Base-by-base conservation (phyloP, 2,888 invertebrate genomes). In the Rhaphigaster nebulosa region DNA sequence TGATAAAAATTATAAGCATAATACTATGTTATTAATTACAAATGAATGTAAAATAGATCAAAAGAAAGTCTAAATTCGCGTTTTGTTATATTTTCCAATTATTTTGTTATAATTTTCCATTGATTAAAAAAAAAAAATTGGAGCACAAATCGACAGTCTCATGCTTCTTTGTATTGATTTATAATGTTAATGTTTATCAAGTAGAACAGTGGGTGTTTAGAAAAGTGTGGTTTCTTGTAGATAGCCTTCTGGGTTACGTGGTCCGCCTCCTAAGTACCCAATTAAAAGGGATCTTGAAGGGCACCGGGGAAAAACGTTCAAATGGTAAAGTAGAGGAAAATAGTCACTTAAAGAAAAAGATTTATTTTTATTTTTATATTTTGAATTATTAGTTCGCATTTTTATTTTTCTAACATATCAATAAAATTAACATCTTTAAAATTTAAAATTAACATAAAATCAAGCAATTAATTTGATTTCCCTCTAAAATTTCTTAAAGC, bases 201-300 rank as follows among this genome's bases (percentile, higher is more conserved):
- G 34, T 70, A 65, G 34, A 70, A 20, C 20, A 70, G 70, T 65
- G 70, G 70, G 70, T 70, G 70, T 70, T 70, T 70, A 34, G 70
- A 70, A 70, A 70, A 70, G 70, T 70, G 70, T 70, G 70, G 70
- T 70, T 70, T 34, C 70, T 70, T 70, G 70, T 70, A 70, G 70
- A 34, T 34, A 34, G 34, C 34, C 70, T 20, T 34, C 34, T 18
- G 6, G 34, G 70, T 20, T 70, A 70, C 70, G 70, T 70, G 70
- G 29, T 1, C 70, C 18, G 70, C 70, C 34, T 70, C 34, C 20
- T 5, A 34, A 70, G 34, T 70, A 1, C 70, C 70, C 70, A 70
- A 65, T 65, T 65, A 65, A 65, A 65, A 15, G 13, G 60, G 20
- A 26, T 15, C 70, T 65, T 65, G 15, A 65, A 65, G 18, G 29